phyloP scores from a whole-genome alignment of 1,140 invertebrate genomes.

The Chrysopa pallens region DNA sequence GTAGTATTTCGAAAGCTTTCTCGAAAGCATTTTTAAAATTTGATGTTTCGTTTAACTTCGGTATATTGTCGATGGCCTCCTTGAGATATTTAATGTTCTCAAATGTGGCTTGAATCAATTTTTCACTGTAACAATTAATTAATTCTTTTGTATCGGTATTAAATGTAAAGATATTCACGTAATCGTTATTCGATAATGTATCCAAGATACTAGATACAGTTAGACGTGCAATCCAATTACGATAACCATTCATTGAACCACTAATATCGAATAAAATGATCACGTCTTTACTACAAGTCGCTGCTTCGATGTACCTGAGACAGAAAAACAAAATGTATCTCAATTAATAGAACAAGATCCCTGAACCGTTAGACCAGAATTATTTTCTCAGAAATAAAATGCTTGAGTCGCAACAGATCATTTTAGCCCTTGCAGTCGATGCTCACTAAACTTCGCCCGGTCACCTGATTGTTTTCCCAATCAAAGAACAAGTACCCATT shows the following conservation, averaged over 20 bases:
- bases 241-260: conserved; percentile 92
- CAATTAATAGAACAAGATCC: too few species aligned
- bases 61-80: conserved; percentile 30
- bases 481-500: too few species aligned
- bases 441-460: too few species aligned
- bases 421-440: too few species aligned
- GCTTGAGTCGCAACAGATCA: too few species aligned
- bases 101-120: conserved; percentile 77
- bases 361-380: too few species aligned
- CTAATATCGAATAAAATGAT: conserved; percentile 88
- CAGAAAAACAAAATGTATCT: too few species aligned
- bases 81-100: conserved; percentile 73
- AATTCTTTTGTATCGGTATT: conserved; percentile 42
- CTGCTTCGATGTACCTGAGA: conserved; percentile 64
- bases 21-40: conserved; percentile 73
- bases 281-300: conserved; percentile 93
- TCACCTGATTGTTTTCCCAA: too few species aligned
- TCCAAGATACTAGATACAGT: conserved; percentile 78
- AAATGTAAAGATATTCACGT: conserved; percentile 80
- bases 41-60: conserved; percentile 54
- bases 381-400: too few species aligned
- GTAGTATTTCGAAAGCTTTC: conserved; percentile 69
- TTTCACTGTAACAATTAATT: conserved; percentile 64
- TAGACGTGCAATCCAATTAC: conserved; percentile 38
- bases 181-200: conserved; percentile 96